These are phyloP conservation scores for Entomobrya multifasciata DNA, from an alignment of 2,888 invertebrate genomes.

Conservation along the genomic window DNA sequence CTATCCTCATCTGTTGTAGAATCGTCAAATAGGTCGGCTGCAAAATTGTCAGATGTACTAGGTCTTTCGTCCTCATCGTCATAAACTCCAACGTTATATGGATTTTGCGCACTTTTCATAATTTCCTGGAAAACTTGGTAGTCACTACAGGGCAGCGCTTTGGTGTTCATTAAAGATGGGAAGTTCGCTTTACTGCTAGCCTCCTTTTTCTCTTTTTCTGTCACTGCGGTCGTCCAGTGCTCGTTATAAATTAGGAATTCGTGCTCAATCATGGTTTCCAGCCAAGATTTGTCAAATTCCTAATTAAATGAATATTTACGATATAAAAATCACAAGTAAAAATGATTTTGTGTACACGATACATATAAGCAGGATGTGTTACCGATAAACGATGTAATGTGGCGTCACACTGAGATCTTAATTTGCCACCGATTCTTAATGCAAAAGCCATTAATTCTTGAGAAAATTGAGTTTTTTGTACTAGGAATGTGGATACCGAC, in stretches of 20 bases:
- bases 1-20: slow-evolving; percentile 53
- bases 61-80: slow-evolving; percentile 60
- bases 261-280: slow-evolving; percentile 66
- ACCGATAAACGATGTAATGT: slow-evolving; percentile 64
- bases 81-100: slow-evolving; percentile 3
- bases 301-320: not conserved
- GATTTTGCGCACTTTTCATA: not conserved
- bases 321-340: not conserved
- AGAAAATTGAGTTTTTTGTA: slow-evolving; percentile 70
- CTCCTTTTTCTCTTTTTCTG: slow-evolving; percentile 13
- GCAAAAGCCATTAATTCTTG: slow-evolving; percentile 64
- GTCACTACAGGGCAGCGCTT: not conserved
- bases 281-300: slow-evolving; percentile 68
- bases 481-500: slow-evolving; percentile 59
- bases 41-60: slow-evolving; percentile 35
- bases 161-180: not conserved
- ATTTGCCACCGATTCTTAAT: slow-evolving; percentile 39
- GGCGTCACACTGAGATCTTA: slow-evolving; percentile 42
- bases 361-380: too few species aligned
- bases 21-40: slow-evolving; percentile 55
- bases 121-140: slow-evolving; percentile 27
- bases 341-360: too few species aligned
- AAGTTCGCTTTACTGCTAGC: not conserved
- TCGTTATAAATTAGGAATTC: slow-evolving; percentile 70
- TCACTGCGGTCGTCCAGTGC: slow-evolving; percentile 61